These are phyloP conservation scores for Belonocnema kinseyi DNA, from an alignment of 1,140 invertebrate species.

Conservation along the genomic window DNA sequence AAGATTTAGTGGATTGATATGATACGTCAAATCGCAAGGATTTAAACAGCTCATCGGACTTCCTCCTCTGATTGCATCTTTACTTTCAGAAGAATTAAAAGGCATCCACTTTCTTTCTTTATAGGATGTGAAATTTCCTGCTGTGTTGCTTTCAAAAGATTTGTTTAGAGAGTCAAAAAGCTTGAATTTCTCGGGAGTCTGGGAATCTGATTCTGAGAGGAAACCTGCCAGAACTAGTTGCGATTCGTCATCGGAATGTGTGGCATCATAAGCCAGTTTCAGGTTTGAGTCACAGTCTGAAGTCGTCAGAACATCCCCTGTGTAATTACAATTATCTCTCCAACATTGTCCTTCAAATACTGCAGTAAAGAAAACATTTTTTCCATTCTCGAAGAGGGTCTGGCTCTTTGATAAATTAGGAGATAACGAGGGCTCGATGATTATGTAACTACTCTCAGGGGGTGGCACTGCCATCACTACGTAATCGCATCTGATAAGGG, in stretches of 20 bases:
- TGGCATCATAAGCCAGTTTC: constrained; percentile 51
- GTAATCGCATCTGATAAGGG: constrained; percentile 52
- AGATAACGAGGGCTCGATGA: constrained; percentile 42
- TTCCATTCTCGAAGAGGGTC: constrained; percentile 34
- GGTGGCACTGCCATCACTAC: constrained; percentile 57
- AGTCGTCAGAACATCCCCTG: constrained; percentile 41
- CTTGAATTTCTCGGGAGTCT: background rate
- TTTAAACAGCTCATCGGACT: constrained; percentile 52
- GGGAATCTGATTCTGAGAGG: constrained; percentile 33
- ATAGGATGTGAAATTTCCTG: background rate
- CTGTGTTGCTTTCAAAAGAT: constrained; percentile 39
- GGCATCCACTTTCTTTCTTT: constrained; percentile 3
- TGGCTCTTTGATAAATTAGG: constrained; percentile 32
- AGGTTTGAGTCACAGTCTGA: constrained; percentile 35
- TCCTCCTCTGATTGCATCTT: constrained; percentile 27
- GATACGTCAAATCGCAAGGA: constrained; percentile 44
- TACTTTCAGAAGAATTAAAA: constrained; percentile 3
- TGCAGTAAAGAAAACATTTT: constrained; percentile 51
- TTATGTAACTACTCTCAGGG: constrained; percentile 41
- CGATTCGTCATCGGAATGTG: constrained; percentile 10
- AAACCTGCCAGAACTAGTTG: constrained; percentile 50
- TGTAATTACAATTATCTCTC: background rate
- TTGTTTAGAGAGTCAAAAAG: constrained; percentile 39
- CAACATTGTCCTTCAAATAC: constrained; percentile 39
- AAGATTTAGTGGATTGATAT: constrained; percentile 42